phyloP scores from a whole-genome alignment of 2,888 invertebrate species.

The Unio pictorum region DNA sequence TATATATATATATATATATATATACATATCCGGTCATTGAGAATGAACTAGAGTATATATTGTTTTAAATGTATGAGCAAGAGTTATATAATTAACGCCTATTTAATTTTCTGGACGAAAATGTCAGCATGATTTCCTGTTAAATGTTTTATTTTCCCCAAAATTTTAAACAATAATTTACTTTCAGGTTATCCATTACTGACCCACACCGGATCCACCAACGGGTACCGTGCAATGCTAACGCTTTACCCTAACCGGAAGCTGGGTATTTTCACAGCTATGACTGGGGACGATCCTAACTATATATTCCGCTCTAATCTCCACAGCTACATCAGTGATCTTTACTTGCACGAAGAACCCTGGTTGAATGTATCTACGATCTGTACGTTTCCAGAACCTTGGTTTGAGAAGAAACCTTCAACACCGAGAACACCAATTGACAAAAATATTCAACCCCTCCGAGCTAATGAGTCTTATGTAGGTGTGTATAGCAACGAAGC shows the following conservation, averaged over 20 bases:
- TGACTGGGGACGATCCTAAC: constrained; percentile 48
- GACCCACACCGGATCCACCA: constrained; percentile 54
- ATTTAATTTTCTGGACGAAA: too few relatives aligned
- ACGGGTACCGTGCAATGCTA: constrained; percentile 51
- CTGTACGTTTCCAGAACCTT: constrained; percentile 63
- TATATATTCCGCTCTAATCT: constrained; percentile 45
- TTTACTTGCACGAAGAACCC: constrained; percentile 52
- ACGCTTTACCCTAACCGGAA: constrained; percentile 47
- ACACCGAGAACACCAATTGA: constrained; percentile 2
- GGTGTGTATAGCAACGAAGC: constrained; percentile 42
- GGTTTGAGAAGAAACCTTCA: constrained; percentile 14
- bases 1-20: too few relatives aligned
- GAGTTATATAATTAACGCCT: too few relatives aligned
- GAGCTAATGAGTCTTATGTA: constrained; percentile 19
- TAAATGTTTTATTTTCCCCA: too few relatives aligned
- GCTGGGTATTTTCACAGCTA: constrained; percentile 49
- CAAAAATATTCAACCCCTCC: constrained; percentile 11
- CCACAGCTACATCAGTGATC: constrained; percentile 55
- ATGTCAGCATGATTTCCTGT: too few relatives aligned
- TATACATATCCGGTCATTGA: too few relatives aligned
- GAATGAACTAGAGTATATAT: too few relatives aligned
- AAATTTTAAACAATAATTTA: neutral
- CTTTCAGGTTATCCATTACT: constrained; percentile 49
- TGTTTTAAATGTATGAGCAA: too few relatives aligned
- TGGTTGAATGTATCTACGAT: constrained; percentile 59